Evolutionary conservation across 2,113 vertebrate species (phyloP).

Genomic region (Colaptes auratus): DNA sequence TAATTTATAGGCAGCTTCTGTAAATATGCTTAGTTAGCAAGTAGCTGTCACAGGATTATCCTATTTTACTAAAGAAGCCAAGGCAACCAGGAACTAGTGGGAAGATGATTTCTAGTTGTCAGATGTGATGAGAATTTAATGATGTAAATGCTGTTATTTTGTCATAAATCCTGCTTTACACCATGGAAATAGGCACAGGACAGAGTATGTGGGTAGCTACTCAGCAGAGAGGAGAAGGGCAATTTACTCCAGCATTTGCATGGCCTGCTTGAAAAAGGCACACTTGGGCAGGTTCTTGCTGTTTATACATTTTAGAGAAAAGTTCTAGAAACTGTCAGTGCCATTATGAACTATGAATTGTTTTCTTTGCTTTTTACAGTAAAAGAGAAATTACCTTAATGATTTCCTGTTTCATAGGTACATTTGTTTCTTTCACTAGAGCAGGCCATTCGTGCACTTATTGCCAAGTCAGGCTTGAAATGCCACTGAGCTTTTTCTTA

Average conservation of each 20-base stretch:
- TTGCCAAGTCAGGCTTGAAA: conserved; percentile 72
- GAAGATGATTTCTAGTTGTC: not conserved
- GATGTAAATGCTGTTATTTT: not conserved
- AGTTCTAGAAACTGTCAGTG: not conserved
- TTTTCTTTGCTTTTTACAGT: not conserved
- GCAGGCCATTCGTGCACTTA: conserved; percentile 33
- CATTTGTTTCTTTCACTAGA: conserved; percentile 20
- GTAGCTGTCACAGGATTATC: not conserved
- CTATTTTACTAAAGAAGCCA: not conserved
- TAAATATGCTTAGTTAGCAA: conserved; percentile 32
- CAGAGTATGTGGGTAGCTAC: not conserved
- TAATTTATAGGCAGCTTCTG: conserved; percentile 46
- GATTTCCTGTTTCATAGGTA: conserved; percentile 30
- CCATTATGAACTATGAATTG: not conserved
- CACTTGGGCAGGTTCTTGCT: not conserved
- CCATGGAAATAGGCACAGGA: not conserved
- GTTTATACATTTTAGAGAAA: not conserved
- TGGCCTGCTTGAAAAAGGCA: not conserved
- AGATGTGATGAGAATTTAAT: not conserved
- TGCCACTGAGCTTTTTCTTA: conserved; percentile 61
- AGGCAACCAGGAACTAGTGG: not conserved
- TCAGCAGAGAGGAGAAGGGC: not conserved
- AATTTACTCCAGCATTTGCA: not conserved
- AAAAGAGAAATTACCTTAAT: not conserved
- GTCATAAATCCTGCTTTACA: not conserved